Percentiles rank a stretch among this genome's conserved stretches.
These are phyloP conservation scores for Allolobophora icterica DNA, from an alignment of 2,888 invertebrate species.

Conservation along the genomic window DNA sequence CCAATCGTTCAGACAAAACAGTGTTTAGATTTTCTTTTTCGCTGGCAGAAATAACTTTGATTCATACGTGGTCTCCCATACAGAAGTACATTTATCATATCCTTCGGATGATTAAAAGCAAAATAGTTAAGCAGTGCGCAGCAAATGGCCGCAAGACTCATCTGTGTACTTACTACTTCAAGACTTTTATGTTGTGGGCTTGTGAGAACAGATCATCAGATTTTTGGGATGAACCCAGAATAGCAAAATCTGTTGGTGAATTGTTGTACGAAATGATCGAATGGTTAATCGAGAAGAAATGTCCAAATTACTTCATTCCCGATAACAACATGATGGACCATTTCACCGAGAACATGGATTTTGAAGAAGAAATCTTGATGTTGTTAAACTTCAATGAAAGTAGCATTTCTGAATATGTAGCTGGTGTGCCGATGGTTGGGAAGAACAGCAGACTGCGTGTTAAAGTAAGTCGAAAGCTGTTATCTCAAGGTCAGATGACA, in stretches of 20 bases:
- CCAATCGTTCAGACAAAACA: background rate
- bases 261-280: constrained; percentile 8
- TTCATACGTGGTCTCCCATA: background rate
- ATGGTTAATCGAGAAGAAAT: background rate
- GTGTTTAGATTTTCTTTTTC: background rate
- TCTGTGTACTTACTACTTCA: constrained; percentile 2
- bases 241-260: background rate
- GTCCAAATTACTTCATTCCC: background rate
- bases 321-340: background rate
- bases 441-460: background rate
- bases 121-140: background rate
- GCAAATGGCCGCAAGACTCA: background rate
- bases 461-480: background rate
- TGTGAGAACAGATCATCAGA: background rate
- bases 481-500: background rate
- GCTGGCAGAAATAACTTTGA: constrained; percentile 17
- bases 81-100: background rate
- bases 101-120: background rate
- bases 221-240: background rate
- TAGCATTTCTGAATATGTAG: background rate
- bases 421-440: background rate
- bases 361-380: no score
- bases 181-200: constrained; percentile 10
- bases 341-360: no score
- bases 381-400: no score